Base-by-base conservation (phyloP, 2,797 vertebrate species). In the Helarctos malayanus region DNA sequence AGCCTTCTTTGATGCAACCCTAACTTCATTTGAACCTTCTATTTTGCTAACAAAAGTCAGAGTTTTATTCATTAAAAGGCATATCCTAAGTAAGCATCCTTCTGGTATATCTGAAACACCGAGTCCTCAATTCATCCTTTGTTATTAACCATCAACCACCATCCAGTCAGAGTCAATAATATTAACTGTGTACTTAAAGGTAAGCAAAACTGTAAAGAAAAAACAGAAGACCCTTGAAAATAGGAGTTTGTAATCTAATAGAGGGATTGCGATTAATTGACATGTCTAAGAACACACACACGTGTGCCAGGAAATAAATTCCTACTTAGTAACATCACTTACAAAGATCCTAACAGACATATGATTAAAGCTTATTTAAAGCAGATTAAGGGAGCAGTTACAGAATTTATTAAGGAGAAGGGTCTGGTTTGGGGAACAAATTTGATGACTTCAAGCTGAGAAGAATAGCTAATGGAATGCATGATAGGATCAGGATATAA, bases 21-120 rank as follows among this genome's bases (percentile, higher is more conserved):
- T 78, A 52, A 32, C 45, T 68, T 90, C 29, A 92, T 38, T 18
- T 68, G 23, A 84, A 91, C 27, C 59, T 82, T 88, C 73, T 47
- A 29, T 73, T 91, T 81, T 79, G 65, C 63, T 75, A 85, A 89
- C n/a, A 89, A 91, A 97, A 82, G 69, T 68, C 45, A 11, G 2
- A 79, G 12, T 49, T 79, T 27, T 87, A 52, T 73, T 94, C 57
- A 73, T 61, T 54, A 63, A 94, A 95, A 89, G 27, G 5, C 47
- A 83, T 78, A 86, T 90, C 32, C 49, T 81, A 71, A 81, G 59
- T 84, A 73, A 84, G 54, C 4, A 80, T 65, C 5, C 52, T 92
- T 69, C 13, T 65, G 0, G 85, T 93, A 81, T 32, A 71, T 49
- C 45, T 57, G 23, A 79, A 87, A 95, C 12, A 88, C 35, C 15